A percentile compares a stretch with the other conserved stretches of the same genome.
Conservation (phyloP, 1,140 invertebrate species). For the Aphaenogaster floridana region DNA sequence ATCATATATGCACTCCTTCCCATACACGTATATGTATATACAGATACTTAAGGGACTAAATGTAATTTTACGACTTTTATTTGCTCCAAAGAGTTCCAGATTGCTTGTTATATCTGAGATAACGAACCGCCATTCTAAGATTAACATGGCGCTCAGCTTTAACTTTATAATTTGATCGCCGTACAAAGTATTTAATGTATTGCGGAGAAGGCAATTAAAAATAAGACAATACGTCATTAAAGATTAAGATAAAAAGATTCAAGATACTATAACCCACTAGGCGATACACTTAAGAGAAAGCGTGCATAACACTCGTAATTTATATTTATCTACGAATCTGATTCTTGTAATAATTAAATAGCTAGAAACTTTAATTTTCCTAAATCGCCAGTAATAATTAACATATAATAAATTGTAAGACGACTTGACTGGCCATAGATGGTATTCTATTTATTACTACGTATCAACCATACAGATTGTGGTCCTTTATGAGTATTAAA, state of each 20-base stretch:
- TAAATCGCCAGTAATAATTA: too few species aligned
- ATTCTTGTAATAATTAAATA: constrained; percentile 4
- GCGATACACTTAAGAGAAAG: neutral
- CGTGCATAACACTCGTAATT: neutral
- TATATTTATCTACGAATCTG: neutral
- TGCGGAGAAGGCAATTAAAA: neutral
- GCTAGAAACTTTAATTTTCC: too few species aligned
- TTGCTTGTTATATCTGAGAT: constrained; percentile 23
- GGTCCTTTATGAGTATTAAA: too few species aligned
- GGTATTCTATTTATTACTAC: too few species aligned
- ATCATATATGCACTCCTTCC: neutral
- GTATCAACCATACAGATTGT: too few species aligned
- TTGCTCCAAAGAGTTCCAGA: constrained; percentile 1
- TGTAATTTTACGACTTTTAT: constrained; percentile 47
- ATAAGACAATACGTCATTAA: neutral
- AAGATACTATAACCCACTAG: neutral
- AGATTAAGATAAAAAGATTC: neutral
- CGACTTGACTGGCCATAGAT: too few species aligned
- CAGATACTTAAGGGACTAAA: constrained; percentile 25
- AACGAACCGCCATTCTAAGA: neutral
- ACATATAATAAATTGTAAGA: too few species aligned
- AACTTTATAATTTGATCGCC: constrained; percentile 44
- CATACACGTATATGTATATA: constrained; percentile 5
- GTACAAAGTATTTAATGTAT: constrained; percentile 50
- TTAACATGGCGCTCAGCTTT: neutral